A percentile compares a stretch with the other conserved stretches of the same genome.
These are phyloP conservation scores for Triops longicaudatus DNA, from an alignment of 1,140 invertebrate genomes.

Conservation along the genomic window DNA sequence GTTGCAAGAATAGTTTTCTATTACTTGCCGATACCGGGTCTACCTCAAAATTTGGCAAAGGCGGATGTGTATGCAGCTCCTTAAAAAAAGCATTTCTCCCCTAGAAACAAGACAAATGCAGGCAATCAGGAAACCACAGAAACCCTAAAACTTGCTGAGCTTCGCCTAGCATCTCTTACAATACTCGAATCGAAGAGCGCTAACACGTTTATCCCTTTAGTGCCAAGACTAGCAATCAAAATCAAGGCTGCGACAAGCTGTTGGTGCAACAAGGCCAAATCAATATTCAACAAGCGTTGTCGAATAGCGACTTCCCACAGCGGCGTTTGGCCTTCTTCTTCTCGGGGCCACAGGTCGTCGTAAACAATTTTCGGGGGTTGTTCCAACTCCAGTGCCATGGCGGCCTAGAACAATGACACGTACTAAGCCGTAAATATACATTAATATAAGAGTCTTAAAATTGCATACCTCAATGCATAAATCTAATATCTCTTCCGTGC, in stretches of 20 bases:
- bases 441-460: constrained; percentile 30
- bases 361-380: constrained; percentile 24
- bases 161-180: not conserved
- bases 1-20: constrained; percentile 40
- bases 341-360: constrained; percentile 26
- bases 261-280: constrained; percentile 30
- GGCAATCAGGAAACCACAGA: constrained; percentile 37
- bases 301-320: constrained; percentile 25
- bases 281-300: constrained; percentile 27
- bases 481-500: constrained; percentile 61
- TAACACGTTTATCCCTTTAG: constrained; percentile 25
- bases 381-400: constrained; percentile 2
- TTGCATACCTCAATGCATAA: constrained; percentile 57
- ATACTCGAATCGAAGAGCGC: constrained; percentile 27
- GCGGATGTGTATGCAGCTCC: constrained; percentile 40
- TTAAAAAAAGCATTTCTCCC: constrained; percentile 42
- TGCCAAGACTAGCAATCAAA: constrained; percentile 21
- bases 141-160: constrained; percentile 30
- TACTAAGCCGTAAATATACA: constrained; percentile 25
- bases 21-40: constrained; percentile 36
- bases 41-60: constrained; percentile 38
- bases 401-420: constrained; percentile 22
- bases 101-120: constrained; percentile 35
- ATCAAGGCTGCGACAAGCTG: constrained; percentile 40
- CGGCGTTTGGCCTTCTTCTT: constrained; percentile 22